Base-by-base conservation (phyloP, 2,113 vertebrate genomes). In the Megaceryle torquata region DNA sequence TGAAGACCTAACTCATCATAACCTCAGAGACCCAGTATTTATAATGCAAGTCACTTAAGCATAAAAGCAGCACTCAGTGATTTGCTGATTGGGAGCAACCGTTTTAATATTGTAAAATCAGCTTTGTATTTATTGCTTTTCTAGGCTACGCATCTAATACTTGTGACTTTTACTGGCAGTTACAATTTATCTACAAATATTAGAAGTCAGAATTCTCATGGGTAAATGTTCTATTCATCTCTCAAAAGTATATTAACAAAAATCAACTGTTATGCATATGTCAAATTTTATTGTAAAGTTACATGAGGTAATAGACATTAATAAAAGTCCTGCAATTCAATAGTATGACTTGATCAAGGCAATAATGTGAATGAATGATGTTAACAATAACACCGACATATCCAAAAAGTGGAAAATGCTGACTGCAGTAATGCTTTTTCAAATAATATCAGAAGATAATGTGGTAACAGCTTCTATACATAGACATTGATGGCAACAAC, bases 211-310 rank as follows among this genome's bases (percentile, higher is more conserved):
- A 91, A 89, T 44, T 68, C 64, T 90, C 64, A 43, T 19, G 33
- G 48, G 59, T 43, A 89, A 78, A 64, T 41, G 16, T 37, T 63
- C 39, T 48, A 6, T 21, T 88, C 8, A 75, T 78, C 41, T 82
- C 60, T 88, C 72, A 81, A 51, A 90, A 70, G 51, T 14, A 18
- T n/a, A 92, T 75, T 81, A 93, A 78, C 54, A 83, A 78, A 86
- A 89, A 88, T 79, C 65, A 88, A 71, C 20, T 59, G 29, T 70
- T 92, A 54, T 41, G 41, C 71, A 50, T 50, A 72, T 2, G 15
- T 69, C n/a, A 77, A n/a, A 70, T 72, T 41, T 74, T 64, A 89
- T 11, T 89, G 70, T 43, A 50, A 93, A 93, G 67, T 76, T 72
- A 57, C 19, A 74, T 20, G 31, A 91, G 76, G 71, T 29, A 89